Conservation (phyloP, 1,140 invertebrate species). For the Penaeus vannamei region DNA sequence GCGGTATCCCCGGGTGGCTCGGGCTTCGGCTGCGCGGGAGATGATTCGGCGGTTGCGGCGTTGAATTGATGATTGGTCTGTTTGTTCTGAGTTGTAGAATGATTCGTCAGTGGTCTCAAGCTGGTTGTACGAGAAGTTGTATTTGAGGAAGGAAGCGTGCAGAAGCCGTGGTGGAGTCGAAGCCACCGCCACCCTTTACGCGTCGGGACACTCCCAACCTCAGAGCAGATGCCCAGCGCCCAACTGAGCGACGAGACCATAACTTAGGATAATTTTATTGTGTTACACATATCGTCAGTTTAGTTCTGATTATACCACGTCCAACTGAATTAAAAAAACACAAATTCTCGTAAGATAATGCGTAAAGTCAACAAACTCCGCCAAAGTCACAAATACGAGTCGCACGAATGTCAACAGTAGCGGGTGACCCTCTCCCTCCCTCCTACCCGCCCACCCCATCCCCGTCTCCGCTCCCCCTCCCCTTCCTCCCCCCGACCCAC, state of each 20-base stretch:
- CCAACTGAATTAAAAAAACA: neutral
- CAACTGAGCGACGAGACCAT: slow-evolving; percentile 37
- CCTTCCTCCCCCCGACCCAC: slow-evolving; percentile 19
- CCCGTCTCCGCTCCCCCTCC: neutral
- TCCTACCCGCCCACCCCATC: neutral
- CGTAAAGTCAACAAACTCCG: neutral
- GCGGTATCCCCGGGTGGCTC: too few relatives aligned
- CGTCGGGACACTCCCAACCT: neutral
- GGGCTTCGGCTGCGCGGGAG: too few relatives aligned
- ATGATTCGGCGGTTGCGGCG: too few relatives aligned
- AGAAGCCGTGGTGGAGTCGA: neutral
- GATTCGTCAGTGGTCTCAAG: too few relatives aligned
- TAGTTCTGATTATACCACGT: neutral
- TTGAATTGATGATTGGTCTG: too few relatives aligned
- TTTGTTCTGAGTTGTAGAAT: too few relatives aligned
- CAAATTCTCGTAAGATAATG: too few relatives aligned
- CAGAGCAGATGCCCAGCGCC: slow-evolving; percentile 61
- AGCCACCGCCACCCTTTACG: neutral
- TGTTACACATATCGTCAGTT: neutral
- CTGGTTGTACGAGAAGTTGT: neutral
- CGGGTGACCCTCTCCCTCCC: slow-evolving; percentile 37
- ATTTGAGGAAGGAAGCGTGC: neutral
- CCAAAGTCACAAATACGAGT: neutral
- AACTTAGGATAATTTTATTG: slow-evolving; percentile 47
- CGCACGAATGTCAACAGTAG: slow-evolving; percentile 26